Evolutionary conservation across 2,888 invertebrate genomes (phyloP).

Genomic region (Microplitis manilae): DNA sequence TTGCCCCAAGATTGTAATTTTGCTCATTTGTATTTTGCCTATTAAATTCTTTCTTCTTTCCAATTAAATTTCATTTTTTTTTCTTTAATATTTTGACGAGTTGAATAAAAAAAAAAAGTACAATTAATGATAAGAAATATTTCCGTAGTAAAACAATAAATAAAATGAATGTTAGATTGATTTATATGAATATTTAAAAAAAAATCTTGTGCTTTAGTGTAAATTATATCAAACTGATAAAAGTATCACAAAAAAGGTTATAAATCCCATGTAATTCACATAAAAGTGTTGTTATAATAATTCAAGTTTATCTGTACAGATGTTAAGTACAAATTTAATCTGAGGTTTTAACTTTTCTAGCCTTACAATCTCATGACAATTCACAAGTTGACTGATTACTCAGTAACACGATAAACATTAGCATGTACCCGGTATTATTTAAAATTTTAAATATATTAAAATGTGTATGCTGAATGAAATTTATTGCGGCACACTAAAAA

Average conservation of each 20-base stretch:
- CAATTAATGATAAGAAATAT: too few relatives aligned
- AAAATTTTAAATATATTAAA: constrained; percentile 21
- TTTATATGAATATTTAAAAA: not conserved
- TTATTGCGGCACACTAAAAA: not conserved
- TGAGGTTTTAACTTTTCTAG: not conserved
- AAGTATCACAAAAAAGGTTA: not conserved
- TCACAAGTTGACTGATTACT: constrained; percentile 30
- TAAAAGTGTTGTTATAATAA: not conserved
- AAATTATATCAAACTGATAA: not conserved
- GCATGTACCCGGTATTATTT: constrained; percentile 38
- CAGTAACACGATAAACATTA: constrained; percentile 38
- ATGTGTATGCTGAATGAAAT: constrained; percentile 15
- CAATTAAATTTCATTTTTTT: too few relatives aligned
- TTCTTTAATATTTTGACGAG: too few relatives aligned
- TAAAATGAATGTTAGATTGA: not conserved
- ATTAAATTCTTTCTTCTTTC: too few relatives aligned
- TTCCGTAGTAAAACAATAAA: too few relatives aligned
- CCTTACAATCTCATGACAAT: constrained; percentile 29
- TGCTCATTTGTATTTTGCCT: too few relatives aligned
- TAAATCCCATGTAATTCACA: not conserved
- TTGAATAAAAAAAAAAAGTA: too few relatives aligned
- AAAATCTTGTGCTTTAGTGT: not conserved
- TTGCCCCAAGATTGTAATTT: too few relatives aligned
- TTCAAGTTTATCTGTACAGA: not conserved
- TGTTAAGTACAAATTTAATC: not conserved